These are phyloP conservation scores for Drosophila pruinosa DNA, from an alignment of 1,140 invertebrate genomes.

Conservation along the genomic window DNA sequence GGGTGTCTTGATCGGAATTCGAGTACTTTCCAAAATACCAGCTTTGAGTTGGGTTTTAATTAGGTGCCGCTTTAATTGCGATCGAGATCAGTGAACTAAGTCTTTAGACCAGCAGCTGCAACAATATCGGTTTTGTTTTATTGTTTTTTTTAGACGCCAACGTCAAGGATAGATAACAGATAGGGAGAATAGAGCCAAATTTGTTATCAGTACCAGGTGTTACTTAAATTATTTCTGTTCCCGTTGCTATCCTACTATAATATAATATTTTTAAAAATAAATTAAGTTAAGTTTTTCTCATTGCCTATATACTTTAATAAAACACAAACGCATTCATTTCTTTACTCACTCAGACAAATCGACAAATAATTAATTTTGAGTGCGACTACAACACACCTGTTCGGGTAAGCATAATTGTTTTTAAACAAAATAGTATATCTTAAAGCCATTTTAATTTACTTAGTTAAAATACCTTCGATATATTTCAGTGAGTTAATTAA, in stretches of 20 bases:
- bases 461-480: neutral
- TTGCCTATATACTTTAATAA: neutral
- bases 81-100: constrained; percentile 32
- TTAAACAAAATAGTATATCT: too few species aligned
- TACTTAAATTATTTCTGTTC: neutral
- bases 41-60: constrained; percentile 41
- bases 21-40: constrained; percentile 30
- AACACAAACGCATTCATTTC: neutral
- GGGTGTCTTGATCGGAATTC: constrained; percentile 2
- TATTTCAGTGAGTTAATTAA: neutral
- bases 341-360: neutral
- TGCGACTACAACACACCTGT: neutral
- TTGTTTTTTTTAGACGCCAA: neutral
- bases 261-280: neutral
- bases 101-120: neutral
- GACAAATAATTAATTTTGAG: neutral
- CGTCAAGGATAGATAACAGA: neutral
- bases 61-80: constrained; percentile 36
- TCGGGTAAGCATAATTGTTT: too few species aligned
- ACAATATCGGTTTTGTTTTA: neutral
- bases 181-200: neutral
- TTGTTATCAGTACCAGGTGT: neutral
- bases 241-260: too few species aligned
- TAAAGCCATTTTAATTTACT: neutral
- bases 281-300: neutral